Base-by-base conservation (phyloP, 2,797 vertebrate species). In the Parambassis ranga region DNA sequence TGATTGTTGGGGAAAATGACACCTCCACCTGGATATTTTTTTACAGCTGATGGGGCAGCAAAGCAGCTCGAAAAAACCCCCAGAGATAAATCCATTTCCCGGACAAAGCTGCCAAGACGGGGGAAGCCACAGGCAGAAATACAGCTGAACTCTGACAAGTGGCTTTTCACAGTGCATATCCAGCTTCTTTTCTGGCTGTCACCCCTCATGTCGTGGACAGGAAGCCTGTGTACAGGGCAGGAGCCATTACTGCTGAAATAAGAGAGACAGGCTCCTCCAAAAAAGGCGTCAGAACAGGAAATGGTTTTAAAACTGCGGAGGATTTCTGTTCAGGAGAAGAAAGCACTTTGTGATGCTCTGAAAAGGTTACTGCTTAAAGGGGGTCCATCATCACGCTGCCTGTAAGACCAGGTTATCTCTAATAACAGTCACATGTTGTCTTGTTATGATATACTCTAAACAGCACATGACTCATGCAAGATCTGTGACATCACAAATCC, bases 121-220 rank as follows among this genome's bases (percentile, higher is more conserved):
- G 22, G 22, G n/a, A n/a, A 35, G 35, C 16, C 49, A 62, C 2
- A 0, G 15, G 15, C n/a, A 32, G 30, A 32, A 32, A 33, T 55
- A 20, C 31, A 49, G 0, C 33, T 52, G 32, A 18, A 61, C 43
- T 38, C 35, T 60, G 60, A 51, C 59, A 46, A 55, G 9, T 1
- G 7, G 48, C 20, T 57, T 64, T 70, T 74, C 62, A 49, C 58
- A 23, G 36, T 5, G 27, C 11, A 16, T 5, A 18, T 60, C 32
- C 62, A 46, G 44, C 39, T 28, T 37, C 15, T 33, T 46, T 51
- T 42, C 41, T 15, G 28, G 16, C 15, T 48, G 44, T 68, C 27
- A 3, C 28, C 20, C 32, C 10, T 69, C 9, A 28, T 71, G 67
- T 61, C 33, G 36, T 18, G 23, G 16, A 11, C 38, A 14, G 23